Evolutionary conservation across 2,113 vertebrate species (phyloP).

Genomic region (Podarcis raffonei): DNA sequence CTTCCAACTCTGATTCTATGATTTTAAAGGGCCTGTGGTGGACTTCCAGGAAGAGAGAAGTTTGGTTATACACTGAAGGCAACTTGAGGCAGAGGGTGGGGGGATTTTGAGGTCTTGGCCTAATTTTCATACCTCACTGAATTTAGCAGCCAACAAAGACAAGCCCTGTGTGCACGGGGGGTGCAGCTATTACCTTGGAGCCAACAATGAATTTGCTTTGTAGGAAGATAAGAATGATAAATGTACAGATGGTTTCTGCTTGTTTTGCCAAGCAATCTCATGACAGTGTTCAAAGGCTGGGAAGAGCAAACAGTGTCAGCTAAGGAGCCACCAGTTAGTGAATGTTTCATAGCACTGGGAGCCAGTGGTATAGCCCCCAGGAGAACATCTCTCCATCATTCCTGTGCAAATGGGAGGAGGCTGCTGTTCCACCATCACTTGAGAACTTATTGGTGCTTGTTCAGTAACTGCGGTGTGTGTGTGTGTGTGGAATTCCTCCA

Average conservation of each 20-base stretch:
- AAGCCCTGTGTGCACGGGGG: background rate
- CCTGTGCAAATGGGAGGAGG: background rate
- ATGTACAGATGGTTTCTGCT: background rate
- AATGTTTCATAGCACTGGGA: background rate
- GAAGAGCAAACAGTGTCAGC: background rate
- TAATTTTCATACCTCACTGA: background rate
- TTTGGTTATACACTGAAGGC: background rate
- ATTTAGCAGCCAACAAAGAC: rapidly evolving
- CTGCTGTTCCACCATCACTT: background rate
- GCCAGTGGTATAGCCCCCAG: background rate
- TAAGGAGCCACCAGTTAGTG: background rate
- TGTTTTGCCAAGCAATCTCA: background rate
- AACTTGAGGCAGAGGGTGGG: background rate
- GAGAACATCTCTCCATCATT: background rate
- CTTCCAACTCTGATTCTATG: no score
- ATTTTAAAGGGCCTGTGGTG: no score
- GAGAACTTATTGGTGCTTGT: background rate
- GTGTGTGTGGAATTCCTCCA: background rate
- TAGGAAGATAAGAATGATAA: background rate
- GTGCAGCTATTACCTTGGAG: background rate
- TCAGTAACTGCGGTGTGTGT: background rate
- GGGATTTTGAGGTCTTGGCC: background rate
- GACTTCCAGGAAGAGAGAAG: background rate
- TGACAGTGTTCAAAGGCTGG: background rate
- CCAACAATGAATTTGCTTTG: background rate